Evolutionary conservation across 2,888 invertebrate genomes (phyloP), one percentile per base, ranked within the genome.

Genomic region (Himalopsyche anomala): DNA sequence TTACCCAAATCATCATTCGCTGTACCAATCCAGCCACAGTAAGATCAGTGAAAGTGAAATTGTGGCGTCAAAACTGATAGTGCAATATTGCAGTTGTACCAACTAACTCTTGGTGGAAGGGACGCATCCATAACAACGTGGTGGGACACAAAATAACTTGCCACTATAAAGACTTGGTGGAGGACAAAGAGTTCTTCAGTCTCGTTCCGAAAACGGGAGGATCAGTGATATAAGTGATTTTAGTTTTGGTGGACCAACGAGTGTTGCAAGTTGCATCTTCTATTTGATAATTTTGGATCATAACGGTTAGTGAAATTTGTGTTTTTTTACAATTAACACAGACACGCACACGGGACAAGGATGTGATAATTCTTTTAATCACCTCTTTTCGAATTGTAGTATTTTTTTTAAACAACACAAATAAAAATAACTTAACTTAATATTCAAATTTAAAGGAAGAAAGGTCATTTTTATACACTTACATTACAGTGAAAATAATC

Each of bases 111-210:
- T 74, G 11, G 85, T 84, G 87, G 87, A 80, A 85, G 85, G 87
- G 81, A 81, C 38, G 38, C 15, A 5, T 19, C 28, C 38, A 5
- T 12, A 62, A 5, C 62, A 62, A 45, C 9, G 87, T 88, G 86
- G 88, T 87, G 88, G 87, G 87, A 87, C 36, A 79, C 40, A 81
- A 45, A 69, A 83, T 74, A 55, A 45, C 83, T 54, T 51, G 84
- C 81, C 81, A 83, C 81, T 86, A 87, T 87, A 87, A 87, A 87
- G 86, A 86, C 80, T 83, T 84, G 84, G 82, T 45, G 69, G 81
- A 62, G 82, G 84, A 45, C 55, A 38, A 81, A 74, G 36, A 17
- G 74, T 3, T 11, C 54, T 36, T 79, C 81, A 87, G 87, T 87
- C 80, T 82, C 51, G 74, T 69, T 38, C 80, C 83, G 80, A 80